phyloP scores from a whole-genome alignment of 2,113 vertebrate genomes.

The Amblyopsis rosae region DNA sequence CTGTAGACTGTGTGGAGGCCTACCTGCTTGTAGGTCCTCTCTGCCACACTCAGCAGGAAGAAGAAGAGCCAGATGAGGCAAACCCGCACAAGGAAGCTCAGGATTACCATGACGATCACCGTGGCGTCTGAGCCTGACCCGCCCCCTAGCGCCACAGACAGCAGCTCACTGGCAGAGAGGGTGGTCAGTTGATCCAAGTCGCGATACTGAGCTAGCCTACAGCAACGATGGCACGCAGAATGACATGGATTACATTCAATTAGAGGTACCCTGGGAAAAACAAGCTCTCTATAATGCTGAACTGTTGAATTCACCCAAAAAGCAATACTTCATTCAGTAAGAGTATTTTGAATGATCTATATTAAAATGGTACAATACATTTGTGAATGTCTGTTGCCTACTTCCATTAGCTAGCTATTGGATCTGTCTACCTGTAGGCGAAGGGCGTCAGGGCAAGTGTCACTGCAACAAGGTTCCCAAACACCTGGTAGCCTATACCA shows the following conservation, averaged over 20 bases:
- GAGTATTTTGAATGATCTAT: neutral
- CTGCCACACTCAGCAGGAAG: constrained; percentile 96
- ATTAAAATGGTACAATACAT: neutral
- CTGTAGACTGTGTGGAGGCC: too few relatives aligned
- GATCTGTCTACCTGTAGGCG: constrained; percentile 65
- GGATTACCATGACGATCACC: constrained; percentile 88
- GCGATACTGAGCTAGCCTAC: constrained; percentile 88
- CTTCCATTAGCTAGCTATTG: neutral
- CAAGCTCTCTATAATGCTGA: too few relatives aligned
- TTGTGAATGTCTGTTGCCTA: neutral
- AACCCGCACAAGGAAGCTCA: constrained; percentile 91
- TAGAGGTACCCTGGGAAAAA: too few relatives aligned
- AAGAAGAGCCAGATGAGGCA: constrained; percentile 99
- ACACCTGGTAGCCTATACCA: constrained; percentile 96
- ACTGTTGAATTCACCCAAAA: too few relatives aligned
- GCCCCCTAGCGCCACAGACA: constrained; percentile 86
- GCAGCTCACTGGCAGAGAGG: constrained; percentile 85
- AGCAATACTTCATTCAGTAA: too few relatives aligned
- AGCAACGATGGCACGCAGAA: constrained; percentile 29
- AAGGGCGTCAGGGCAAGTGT: constrained; percentile 92
- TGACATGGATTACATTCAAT: neutral
- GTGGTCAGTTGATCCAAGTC: constrained; percentile 87
- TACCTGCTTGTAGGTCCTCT: constrained; percentile 98
- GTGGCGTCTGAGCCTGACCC: constrained; percentile 79
- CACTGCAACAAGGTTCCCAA: constrained; percentile 90